Evolutionary conservation across 2,113 vertebrate species (phyloP).

Genomic region (Sceloporus undulatus): DNA sequence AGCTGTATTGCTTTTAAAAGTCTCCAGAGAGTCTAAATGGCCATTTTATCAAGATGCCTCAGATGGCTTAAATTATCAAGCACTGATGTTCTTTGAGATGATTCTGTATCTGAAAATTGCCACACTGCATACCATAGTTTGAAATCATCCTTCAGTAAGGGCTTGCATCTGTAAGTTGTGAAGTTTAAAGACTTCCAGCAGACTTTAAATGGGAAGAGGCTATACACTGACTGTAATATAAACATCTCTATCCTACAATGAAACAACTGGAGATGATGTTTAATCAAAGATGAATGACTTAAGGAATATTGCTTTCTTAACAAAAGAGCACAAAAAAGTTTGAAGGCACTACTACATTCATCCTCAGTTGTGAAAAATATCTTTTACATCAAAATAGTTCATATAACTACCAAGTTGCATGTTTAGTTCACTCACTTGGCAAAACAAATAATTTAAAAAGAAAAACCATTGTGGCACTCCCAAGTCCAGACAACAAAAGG

Average conservation of each 20-base stretch:
- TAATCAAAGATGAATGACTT: constrained; percentile 68
- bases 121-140: not conserved
- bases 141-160: not conserved
- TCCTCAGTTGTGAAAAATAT: constrained; percentile 2
- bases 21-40: not conserved
- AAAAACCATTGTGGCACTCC: not conserved
- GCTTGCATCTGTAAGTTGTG: not conserved
- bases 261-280: constrained; percentile 80
- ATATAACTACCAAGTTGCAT: not conserved
- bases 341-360: constrained; percentile 60
- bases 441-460: constrained; percentile 5
- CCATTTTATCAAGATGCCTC: constrained; percentile 2
- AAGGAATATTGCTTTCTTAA: constrained; percentile 68
- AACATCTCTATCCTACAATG: constrained; percentile 57
- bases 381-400: not conserved
- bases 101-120: accelerated
- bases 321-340: constrained; percentile 72
- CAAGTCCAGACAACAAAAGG: constrained; percentile 15
- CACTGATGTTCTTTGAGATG: not conserved
- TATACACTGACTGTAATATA: constrained; percentile 48
- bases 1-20: constrained; percentile 22
- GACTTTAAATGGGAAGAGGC: not conserved
- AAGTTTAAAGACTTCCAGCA: constrained; percentile 13
- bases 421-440: constrained; percentile 5
- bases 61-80: accelerated